phyloP scores from a whole-genome alignment of 2,113 vertebrate species.

The Spheniscus mendiculus region DNA sequence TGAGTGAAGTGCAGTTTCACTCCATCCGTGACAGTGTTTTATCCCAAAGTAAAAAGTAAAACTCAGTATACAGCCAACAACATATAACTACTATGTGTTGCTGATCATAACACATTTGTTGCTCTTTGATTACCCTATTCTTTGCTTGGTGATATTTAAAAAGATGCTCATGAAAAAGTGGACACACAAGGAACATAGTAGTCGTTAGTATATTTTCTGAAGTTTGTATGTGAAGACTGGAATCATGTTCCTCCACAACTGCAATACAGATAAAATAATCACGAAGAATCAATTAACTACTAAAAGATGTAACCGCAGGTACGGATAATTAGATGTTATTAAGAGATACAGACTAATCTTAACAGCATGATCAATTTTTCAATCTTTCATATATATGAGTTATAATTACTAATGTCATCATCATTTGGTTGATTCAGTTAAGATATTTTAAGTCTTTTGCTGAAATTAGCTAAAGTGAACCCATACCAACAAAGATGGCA shows the following conservation, averaged over 20 bases:
- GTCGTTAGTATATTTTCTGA: not conserved
- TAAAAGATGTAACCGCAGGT: not conserved
- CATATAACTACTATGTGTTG: fast-evolving
- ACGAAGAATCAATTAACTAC: not conserved
- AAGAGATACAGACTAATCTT: not conserved
- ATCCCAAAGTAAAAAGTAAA: not conserved
- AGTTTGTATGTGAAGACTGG: not conserved
- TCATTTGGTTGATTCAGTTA: fast-evolving
- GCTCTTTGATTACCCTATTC: not conserved
- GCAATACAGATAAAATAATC: not conserved
- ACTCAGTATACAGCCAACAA: not conserved
- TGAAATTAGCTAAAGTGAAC: not conserved
- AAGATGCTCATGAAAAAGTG: not conserved
- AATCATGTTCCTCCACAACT: not conserved
- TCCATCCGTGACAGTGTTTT: not conserved
- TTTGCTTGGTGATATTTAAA: not conserved
- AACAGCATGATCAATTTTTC: not conserved
- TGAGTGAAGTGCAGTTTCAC: no score
- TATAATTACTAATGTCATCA: not conserved
- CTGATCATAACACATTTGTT: not conserved
- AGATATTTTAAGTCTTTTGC: not conserved
- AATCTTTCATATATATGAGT: not conserved
- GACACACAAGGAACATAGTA: not conserved
- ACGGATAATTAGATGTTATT: not conserved
- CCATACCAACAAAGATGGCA: not conserved